Percentiles rank a stretch among this genome's conserved stretches.
Conservation (phyloP, 2,888 invertebrate species). For the Agonopterix heracliana region DNA sequence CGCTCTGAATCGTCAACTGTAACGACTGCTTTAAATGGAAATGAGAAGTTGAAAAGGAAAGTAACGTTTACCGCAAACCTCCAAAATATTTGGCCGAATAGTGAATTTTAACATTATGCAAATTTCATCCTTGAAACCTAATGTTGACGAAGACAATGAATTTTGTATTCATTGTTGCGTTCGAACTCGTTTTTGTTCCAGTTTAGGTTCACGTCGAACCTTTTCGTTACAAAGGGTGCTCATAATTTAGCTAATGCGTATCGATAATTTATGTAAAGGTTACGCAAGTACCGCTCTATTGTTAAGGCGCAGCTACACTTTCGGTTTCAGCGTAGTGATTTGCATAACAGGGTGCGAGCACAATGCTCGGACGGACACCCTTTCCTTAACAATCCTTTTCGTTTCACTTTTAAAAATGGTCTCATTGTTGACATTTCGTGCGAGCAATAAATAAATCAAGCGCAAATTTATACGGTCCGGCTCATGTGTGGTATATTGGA, state of each 20-base stretch:
- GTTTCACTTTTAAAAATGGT: constrained; percentile 67
- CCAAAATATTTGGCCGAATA: constrained; percentile 59
- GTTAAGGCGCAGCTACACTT: constrained; percentile 47
- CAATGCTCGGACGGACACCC: constrained; percentile 59
- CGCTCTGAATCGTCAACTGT: constrained; percentile 32
- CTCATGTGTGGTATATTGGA: constrained; percentile 34
- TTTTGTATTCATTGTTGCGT: constrained; percentile 32
- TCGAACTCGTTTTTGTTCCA: constrained; percentile 40
- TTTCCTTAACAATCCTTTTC: constrained; percentile 59
- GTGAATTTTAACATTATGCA: constrained; percentile 51
- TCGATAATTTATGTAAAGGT: constrained; percentile 69
- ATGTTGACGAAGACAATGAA: constrained; percentile 13
- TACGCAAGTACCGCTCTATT: constrained; percentile 51
- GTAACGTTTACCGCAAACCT: constrained; percentile 61
- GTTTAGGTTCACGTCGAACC: constrained; percentile 28
- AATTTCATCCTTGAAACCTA: constrained; percentile 42
- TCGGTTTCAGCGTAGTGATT: constrained; percentile 72
- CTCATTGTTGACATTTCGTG: constrained; percentile 68
- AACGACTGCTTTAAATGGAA: constrained; percentile 25
- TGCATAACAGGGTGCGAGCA: constrained; percentile 63
- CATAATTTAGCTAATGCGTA: constrained; percentile 67
- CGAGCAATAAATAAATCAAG: constrained; percentile 72
- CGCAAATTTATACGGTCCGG: constrained; percentile 59
- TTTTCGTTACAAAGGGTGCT: constrained; percentile 40
- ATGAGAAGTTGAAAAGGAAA: constrained; percentile 43